Percentiles rank a stretch among this genome's conserved stretches.
These are phyloP conservation scores for Hylia prasina DNA, from an alignment of 2,113 vertebrate genomes.

Conservation along the genomic window DNA sequence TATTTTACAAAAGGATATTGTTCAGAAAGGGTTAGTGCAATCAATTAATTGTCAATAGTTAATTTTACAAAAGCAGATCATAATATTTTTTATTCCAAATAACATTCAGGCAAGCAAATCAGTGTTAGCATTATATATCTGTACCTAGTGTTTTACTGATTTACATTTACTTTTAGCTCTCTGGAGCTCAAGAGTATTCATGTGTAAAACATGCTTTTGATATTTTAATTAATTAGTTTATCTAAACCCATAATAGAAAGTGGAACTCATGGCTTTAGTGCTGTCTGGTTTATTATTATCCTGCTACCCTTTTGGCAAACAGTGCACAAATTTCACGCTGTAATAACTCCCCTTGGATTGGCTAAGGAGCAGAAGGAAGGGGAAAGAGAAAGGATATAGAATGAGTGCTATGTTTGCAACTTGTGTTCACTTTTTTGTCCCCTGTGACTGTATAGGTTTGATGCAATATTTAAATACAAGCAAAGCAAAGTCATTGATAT, in stretches of 20 bases:
- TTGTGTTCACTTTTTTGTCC: background rate
- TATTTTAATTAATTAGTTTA: background rate
- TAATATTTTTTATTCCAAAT: background rate
- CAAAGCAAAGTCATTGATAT: constrained; percentile 10
- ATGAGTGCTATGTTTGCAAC: constrained; percentile 8
- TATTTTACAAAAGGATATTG: background rate
- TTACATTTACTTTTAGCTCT: background rate
- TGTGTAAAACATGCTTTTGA: background rate
- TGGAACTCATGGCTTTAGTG: background rate
- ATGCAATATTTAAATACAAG: constrained; percentile 56
- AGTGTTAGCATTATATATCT: background rate
- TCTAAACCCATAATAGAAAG: background rate
- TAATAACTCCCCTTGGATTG: background rate
- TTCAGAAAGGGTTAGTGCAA: background rate
- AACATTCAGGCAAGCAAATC: background rate
- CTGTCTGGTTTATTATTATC: background rate
- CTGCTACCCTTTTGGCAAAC: background rate
- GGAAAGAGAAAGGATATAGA: background rate
- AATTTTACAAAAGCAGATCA: background rate
- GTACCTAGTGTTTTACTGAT: background rate
- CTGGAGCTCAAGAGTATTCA: background rate
- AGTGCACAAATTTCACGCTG: background rate
- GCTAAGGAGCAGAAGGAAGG: background rate
- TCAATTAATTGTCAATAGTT: background rate
- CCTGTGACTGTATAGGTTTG: background rate